Conservation (phyloP, 1,140 invertebrate genomes). For the Diuraphis noxia region DNA sequence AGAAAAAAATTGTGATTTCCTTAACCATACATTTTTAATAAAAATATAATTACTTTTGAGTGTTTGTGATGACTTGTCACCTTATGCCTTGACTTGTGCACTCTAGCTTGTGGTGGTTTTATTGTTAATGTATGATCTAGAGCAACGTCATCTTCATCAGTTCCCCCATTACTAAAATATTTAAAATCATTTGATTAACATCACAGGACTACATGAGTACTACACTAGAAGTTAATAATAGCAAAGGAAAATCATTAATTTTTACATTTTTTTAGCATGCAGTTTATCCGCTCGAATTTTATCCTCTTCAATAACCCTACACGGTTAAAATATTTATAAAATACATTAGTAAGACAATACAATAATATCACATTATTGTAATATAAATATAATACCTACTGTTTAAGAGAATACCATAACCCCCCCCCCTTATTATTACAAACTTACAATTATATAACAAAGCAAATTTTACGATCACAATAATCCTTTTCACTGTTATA, state of each 20-base stretch:
- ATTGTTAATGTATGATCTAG: constrained; percentile 52
- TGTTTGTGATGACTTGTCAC: constrained; percentile 48
- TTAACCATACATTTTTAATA: neutral
- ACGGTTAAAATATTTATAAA: constrained; percentile 30
- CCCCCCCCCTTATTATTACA: too few species aligned
- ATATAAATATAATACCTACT: neutral
- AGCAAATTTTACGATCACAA: neutral
- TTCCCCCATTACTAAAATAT: constrained; percentile 34
- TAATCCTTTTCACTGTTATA: neutral
- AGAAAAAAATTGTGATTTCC: neutral
- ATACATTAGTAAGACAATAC: neutral
- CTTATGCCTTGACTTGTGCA: constrained; percentile 51
- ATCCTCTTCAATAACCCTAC: constrained; percentile 26
- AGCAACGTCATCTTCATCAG: constrained; percentile 55
- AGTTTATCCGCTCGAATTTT: constrained; percentile 37
- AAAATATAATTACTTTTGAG: constrained; percentile 41
- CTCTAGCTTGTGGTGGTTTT: constrained; percentile 55
- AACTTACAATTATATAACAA: too few species aligned
- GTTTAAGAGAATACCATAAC: neutral
- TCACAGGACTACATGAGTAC: neutral
- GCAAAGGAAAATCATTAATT: constrained; percentile 15
- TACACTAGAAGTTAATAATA: neutral
- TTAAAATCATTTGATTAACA: neutral
- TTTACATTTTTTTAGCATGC: constrained; percentile 52
- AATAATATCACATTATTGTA: neutral